phyloP scores from a whole-genome alignment of 2,888 invertebrate species.

The Eurois occulta region DNA sequence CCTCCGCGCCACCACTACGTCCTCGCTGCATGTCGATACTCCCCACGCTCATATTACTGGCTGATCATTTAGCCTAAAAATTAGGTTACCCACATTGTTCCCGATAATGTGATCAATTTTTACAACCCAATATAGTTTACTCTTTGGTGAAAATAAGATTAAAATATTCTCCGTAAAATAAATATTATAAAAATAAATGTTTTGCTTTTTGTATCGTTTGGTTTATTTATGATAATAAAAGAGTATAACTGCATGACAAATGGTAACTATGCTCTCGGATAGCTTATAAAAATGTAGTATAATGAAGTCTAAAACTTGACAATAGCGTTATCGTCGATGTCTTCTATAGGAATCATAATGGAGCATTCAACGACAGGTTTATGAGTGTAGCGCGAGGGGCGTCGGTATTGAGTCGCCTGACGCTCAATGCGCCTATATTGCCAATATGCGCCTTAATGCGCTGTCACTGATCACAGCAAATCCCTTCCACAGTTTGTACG shows the following conservation, averaged over 20 bases:
- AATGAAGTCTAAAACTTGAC: conserved; percentile 36
- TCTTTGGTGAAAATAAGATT: not conserved
- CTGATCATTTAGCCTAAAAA: conserved; percentile 55
- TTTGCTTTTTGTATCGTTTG: not conserved
- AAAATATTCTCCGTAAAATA: not conserved
- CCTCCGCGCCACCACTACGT: conserved; percentile 71
- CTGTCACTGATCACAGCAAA: conserved; percentile 62
- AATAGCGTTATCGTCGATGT: conserved; percentile 30
- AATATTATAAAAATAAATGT: not conserved
- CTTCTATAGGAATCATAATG: conserved; percentile 48
- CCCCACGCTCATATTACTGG: conserved; percentile 62
- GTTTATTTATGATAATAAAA: not conserved
- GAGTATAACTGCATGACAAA: conserved; percentile 1
- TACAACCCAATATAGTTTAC: not conserved
- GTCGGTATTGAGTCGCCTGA: conserved; percentile 55
- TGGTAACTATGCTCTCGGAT: conserved; percentile 6
- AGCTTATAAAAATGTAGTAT: not conserved
- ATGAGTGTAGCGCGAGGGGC: conserved; percentile 50
- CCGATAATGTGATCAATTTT: conserved; percentile 22
- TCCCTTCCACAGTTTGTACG: conserved; percentile 57
- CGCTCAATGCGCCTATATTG: conserved; percentile 62
- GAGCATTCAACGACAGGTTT: conserved; percentile 57
- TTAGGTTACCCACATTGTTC: conserved; percentile 17
- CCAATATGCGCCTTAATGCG: conserved; percentile 64
- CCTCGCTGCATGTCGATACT: conserved; percentile 70